Evolutionary conservation across 2,888 invertebrate species (phyloP).

Genomic region (Ophion costatus): DNA sequence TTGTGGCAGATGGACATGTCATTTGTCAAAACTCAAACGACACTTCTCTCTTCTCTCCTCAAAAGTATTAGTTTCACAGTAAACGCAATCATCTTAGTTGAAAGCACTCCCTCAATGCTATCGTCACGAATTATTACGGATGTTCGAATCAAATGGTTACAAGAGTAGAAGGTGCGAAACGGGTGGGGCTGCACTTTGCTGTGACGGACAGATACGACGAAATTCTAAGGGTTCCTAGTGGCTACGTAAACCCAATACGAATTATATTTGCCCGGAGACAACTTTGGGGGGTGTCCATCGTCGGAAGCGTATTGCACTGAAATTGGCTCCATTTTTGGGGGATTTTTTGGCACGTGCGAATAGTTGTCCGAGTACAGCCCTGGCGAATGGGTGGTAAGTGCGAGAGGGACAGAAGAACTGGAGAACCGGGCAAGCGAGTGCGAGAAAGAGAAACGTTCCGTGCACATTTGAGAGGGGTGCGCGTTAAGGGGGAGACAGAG

Average conservation of each 20-base stretch:
- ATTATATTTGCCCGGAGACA: no score
- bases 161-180: no score
- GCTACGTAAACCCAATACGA: no score
- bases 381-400: slow-evolving; percentile 43
- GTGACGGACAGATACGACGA: no score
- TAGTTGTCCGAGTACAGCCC: slow-evolving; percentile 45
- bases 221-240: no score
- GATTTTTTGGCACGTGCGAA: not conserved
- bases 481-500: slow-evolving; percentile 46
- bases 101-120: not conserved
- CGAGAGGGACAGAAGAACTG: slow-evolving; percentile 24
- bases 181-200: no score
- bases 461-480: slow-evolving; percentile 47
- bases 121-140: no score
- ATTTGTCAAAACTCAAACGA: not conserved
- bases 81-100: not conserved
- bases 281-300: no score
- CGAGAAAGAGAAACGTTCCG: slow-evolving; percentile 9
- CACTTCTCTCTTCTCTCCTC: not conserved
- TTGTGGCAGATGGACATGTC: not conserved
- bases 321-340: not conserved
- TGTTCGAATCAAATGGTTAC: no score
- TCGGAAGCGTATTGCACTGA: no score
- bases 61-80: not conserved
- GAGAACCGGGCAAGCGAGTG: slow-evolving; percentile 9